phyloP scores from a whole-genome alignment of 2,888 invertebrate species.

The Zygothrica quintamaculata region DNA sequence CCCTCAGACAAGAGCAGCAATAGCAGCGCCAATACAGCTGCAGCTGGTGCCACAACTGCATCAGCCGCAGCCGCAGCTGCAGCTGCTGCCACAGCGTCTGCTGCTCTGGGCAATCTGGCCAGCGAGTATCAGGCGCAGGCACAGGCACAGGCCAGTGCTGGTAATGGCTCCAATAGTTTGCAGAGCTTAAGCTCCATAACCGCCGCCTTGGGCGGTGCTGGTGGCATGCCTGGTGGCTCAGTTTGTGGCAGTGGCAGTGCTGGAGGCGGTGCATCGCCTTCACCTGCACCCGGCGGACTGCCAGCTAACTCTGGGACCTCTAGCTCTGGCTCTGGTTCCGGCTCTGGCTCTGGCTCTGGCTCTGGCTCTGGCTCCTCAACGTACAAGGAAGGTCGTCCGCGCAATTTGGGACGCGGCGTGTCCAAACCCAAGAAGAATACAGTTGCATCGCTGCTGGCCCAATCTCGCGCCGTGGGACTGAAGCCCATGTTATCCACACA shows the following conservation, averaged over 20 bases:
- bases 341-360: slow-evolving; percentile 50
- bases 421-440: slow-evolving; percentile 97
- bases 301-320: slow-evolving; percentile 48
- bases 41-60: background rate
- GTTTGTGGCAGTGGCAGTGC: slow-evolving; percentile 70
- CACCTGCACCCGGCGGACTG: slow-evolving; percentile 57
- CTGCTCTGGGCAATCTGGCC: slow-evolving; percentile 45
- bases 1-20: slow-evolving; percentile 84
- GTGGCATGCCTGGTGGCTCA: slow-evolving; percentile 64
- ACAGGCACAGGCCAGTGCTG: slow-evolving; percentile 48
- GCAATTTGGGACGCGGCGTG: slow-evolving; percentile 93
- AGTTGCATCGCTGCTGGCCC: slow-evolving; percentile 93
- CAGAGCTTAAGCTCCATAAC: slow-evolving; percentile 85
- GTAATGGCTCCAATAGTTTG: slow-evolving; percentile 81
- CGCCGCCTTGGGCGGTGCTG: slow-evolving; percentile 82
- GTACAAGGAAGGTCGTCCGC: slow-evolving; percentile 90
- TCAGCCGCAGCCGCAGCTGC: slow-evolving; percentile 9
- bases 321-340: slow-evolving; percentile 42
- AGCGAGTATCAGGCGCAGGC: slow-evolving; percentile 60
- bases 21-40: slow-evolving; percentile 26
- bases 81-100: slow-evolving; percentile 15
- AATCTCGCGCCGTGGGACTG: slow-evolving; percentile 92
- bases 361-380: slow-evolving; percentile 53
- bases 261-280: slow-evolving; percentile 58
- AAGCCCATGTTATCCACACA: slow-evolving; percentile 91